Base-by-base conservation (phyloP, 2,888 invertebrate genomes). In the Nomada hirtipes region DNA sequence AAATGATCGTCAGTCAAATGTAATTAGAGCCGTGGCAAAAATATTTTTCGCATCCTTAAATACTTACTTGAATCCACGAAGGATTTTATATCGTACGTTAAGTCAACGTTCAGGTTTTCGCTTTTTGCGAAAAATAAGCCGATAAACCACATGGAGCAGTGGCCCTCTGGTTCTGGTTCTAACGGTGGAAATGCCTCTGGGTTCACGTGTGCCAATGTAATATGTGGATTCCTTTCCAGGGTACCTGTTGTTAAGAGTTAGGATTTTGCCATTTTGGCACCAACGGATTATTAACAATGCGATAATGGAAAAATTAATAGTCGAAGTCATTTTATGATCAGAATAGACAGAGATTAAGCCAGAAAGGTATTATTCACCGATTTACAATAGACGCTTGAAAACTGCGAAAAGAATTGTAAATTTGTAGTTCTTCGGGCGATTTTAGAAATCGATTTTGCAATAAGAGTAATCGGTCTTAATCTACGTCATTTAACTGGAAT, bases 111-210 rank as follows among this genome's bases (percentile, higher is more conserved):
- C 68, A 98, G 95, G 92, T 97, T 97, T 92, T 97, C 97, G 18
- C 97, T 96, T 94, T 98, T 98, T 90, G 97, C 97, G 93, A 99
- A 98, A 85, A 97, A 97, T 70, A 99, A 95, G 0, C 99, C 99
- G 90, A 99, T 98, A 94, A 99, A 99, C 99, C 99, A 99, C 96
- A 98, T 97, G 9, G 97, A 97, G 92, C 97, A 97, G 86, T 96
- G 95, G 86, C 95, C 95, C 52, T 95, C 95, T 1, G 95, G 92
- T 77, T 95, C 94, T n/a, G 91, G 90, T 65, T 94, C 94, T 70
- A 95, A 90, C 72, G 96, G 95, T 53, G 95, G 94, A 92, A 96
- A 99, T 91, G 98, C 97, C 92, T 98, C 98, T 0, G 99, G 99
- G 94, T 98, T 98, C 70, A 99, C 98, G 94, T 99, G 99, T 0